Evolutionary conservation across 2,888 invertebrate species (phyloP).

Genomic region (Thysanoteuthis rhombus): DNA sequence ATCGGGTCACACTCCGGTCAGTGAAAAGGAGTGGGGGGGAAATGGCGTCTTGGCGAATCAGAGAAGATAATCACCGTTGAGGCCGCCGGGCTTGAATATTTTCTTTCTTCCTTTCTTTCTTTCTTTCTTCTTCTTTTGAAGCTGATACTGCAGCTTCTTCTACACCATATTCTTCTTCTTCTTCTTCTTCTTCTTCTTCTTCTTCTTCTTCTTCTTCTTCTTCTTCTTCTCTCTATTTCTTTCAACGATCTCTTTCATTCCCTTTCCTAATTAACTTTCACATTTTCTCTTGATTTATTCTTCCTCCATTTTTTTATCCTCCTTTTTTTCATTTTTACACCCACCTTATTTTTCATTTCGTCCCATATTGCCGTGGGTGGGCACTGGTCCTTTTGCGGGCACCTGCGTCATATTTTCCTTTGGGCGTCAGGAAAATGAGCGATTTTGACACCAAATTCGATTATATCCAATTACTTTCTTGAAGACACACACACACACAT

Average conservation of each 20-base stretch:
- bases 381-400: not conserved
- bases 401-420: not conserved
- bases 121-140: not conserved
- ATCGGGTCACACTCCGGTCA: not conserved
- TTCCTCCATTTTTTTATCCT: not conserved
- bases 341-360: not conserved
- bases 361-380: not conserved
- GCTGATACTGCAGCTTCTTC: not conserved
- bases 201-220: not conserved
- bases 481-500: no score
- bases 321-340: not conserved
- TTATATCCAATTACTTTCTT: not conserved
- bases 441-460: not conserved
- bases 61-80: not conserved
- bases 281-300: not conserved
- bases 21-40: not conserved
- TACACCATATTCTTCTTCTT: not conserved
- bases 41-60: not conserved
- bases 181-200: not conserved
- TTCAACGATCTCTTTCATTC: not conserved
- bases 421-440: not conserved
- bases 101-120: not conserved
- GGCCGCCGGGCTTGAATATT: not conserved
- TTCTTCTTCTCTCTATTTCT: not conserved
- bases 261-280: no score